Evolutionary conservation across 2,797 vertebrate species (phyloP).

Genomic region (Poliocrania exsul): DNA sequence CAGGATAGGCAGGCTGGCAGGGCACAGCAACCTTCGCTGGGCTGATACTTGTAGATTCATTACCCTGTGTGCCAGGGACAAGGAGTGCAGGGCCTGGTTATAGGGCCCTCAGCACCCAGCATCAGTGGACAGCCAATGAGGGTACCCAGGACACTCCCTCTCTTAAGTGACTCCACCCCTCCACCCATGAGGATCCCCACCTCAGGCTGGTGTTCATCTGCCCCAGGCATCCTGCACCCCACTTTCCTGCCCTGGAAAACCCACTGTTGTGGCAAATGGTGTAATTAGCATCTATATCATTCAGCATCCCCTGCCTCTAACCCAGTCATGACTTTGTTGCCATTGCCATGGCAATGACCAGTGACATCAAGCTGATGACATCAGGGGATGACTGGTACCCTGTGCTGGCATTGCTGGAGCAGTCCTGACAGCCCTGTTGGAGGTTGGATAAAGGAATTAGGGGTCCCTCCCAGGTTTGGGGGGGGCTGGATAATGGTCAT

Average conservation of each 20-base stretch:
- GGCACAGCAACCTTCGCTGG: not conserved
- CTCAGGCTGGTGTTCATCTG: not conserved
- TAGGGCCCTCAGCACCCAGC: not conserved
- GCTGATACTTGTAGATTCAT: not conserved
- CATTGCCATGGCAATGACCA: not conserved
- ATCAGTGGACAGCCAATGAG: not conserved
- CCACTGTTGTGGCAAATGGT: not conserved
- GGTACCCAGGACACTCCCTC: not conserved
- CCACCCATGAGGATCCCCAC: not conserved
- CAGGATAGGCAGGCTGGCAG: fast-evolving
- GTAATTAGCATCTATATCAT: not conserved
- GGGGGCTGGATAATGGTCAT: not conserved
- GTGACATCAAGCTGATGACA: not conserved
- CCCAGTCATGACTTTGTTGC: not conserved
- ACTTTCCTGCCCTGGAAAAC: not conserved
- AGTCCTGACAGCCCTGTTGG: not conserved
- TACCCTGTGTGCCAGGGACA: not conserved
- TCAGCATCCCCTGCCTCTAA: not conserved
- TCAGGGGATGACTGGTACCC: not conserved
- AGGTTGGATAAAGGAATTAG: not conserved
- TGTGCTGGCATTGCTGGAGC: not conserved
- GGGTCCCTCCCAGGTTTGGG: not conserved
- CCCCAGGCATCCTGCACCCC: not conserved
- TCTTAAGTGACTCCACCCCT: not conserved
- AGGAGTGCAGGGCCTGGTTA: not conserved